Base-by-base conservation (phyloP, 2,113 vertebrate genomes). In the Lophochroa leadbeateri region DNA sequence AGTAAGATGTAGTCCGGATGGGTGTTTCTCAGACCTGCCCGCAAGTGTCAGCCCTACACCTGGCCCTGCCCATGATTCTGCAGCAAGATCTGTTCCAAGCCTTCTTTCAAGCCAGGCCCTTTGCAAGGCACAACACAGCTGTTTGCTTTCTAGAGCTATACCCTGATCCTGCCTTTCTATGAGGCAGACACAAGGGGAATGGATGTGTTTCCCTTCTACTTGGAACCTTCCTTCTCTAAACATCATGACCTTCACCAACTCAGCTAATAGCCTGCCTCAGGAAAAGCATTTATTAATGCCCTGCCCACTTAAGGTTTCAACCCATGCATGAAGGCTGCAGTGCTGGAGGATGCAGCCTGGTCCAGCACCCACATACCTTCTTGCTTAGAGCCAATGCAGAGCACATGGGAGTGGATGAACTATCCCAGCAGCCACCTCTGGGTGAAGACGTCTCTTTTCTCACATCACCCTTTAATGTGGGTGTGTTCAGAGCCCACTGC, bases 291-390 rank as follows among this genome's bases (percentile, higher is more conserved):
- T 50, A 21, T 74, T 90, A 79, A 27, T 39, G 29, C 7, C 33
- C 37, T 78, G 41, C 9, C n/a, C 39, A 20, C 31, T 16, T 61
- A n/a, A 78, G 35, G 49, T 74, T 60, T 64, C 68, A 89, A 55
- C 63, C 10, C 0, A 0, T 50, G 53, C 39, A 74, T 49, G 69
- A 77, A 74, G 60, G 46, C 60, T 88, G 46, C 44, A 52, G 0
- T 44, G 3, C 46, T 65, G 29, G 31, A 63, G 58, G 47, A 37
- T 15, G 19, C 21, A 44, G 43, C 15, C 49, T 60, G 75, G 21
- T 37, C 20, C 81, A 76, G 27, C 1, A 0, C 16, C 8, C 14
- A 31, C 0, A 0, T 39, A 33, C 25, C 43, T 80, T 72, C 41
- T 41, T 75, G 25, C 41, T 25, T 44, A 33, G 37, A 83, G n/a